phyloP scores from a whole-genome alignment of 2,888 invertebrate species.

The Cyclophora albipunctata region DNA sequence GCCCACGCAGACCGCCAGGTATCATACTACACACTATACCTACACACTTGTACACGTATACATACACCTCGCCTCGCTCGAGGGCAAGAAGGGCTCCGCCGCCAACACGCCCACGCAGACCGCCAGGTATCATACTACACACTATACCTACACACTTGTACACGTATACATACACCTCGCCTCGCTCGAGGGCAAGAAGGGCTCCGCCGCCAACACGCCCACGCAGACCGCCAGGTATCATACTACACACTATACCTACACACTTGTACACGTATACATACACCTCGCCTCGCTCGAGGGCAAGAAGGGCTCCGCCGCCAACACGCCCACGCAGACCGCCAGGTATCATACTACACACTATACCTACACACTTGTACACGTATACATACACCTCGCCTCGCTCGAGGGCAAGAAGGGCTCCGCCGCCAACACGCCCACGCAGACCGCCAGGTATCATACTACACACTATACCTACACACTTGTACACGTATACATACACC shows the following conservation, averaged over 20 bases:
- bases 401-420: slow-evolving; percentile 95
- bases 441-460: slow-evolving; percentile 81
- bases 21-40: slow-evolving; percentile 14
- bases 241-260: not conserved
- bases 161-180: no score
- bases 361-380: no score
- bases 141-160: not conserved
- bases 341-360: slow-evolving; percentile 69
- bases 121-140: slow-evolving; percentile 76
- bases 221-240: slow-evolving; percentile 87
- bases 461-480: not conserved
- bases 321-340: slow-evolving; percentile 89
- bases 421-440: slow-evolving; percentile 89
- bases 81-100: slow-evolving; percentile 92
- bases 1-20: slow-evolving; percentile 90
- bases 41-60: no score
- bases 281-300: slow-evolving; percentile 96
- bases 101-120: slow-evolving; percentile 91
- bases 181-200: slow-evolving; percentile 94
- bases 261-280: no score
- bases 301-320: slow-evolving; percentile 89
- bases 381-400: slow-evolving; percentile 93
- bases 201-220: slow-evolving; percentile 88
- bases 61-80: slow-evolving; percentile 94
- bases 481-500: no score